Conservation (phyloP, 2,797 vertebrate genomes). For the Sebastes hopkinsi region DNA sequence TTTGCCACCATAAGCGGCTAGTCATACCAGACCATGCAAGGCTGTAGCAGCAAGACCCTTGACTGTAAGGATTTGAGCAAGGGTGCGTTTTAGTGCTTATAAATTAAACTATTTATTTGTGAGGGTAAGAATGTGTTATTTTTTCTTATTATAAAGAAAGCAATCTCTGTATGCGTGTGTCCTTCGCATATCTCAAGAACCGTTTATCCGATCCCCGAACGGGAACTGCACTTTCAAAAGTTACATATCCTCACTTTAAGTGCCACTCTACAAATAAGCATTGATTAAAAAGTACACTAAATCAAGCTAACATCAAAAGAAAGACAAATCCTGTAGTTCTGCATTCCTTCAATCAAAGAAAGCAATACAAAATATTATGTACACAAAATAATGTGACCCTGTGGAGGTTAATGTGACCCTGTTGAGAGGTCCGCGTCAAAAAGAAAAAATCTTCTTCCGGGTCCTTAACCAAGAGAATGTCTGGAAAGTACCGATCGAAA, state of each 20-base stretch:
- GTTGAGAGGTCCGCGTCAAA: neutral
- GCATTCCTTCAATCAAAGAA: neutral
- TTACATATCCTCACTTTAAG: neutral
- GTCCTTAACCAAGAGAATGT: conserved; percentile 25
- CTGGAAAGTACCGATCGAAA: conserved; percentile 7
- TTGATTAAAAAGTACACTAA: neutral
- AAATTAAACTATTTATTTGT: neutral
- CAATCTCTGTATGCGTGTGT: neutral
- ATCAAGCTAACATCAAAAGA: neutral
- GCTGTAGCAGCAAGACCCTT: neutral
- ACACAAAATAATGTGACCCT: neutral
- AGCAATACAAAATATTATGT: neutral
- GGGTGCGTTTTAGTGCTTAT: neutral
- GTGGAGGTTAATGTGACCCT: neutral
- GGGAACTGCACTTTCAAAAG: neutral
- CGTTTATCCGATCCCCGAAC: neutral
- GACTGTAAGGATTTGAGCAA: neutral
- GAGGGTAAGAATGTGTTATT: neutral
- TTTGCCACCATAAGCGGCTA: neutral
- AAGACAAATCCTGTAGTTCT: neutral
- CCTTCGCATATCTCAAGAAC: neutral
- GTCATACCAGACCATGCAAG: neutral
- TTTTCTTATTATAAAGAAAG: neutral
- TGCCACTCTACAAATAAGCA: neutral
- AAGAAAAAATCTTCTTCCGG: conserved; percentile 19